Evolutionary conservation across 2,113 vertebrate genomes (phyloP), one percentile per base, ranked within the genome.

Genomic region (Hymenochirus boettgeri): DNA sequence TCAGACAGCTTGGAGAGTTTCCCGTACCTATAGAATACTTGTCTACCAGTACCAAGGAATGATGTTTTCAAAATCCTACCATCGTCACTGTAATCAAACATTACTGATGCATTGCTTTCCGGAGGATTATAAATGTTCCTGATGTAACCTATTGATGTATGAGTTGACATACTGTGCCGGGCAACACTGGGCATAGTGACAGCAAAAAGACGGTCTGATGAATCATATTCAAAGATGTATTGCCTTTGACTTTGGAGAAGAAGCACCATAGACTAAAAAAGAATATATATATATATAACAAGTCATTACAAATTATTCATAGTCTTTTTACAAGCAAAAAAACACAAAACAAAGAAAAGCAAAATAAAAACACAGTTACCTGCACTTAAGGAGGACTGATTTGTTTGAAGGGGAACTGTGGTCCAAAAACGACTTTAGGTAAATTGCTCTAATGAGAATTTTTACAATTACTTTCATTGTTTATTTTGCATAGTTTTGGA

Each of bases 131-230:
- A 98, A 61, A 90, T 97, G 70, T 99, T 99, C 62, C 96, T 88
- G 61, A 98, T 94, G 82, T 98, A 99, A 77, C 95, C 96, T 0
- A 99, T 71, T 2, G 96, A 99, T 54, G 93, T 93, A 66, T 98
- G 95, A 1, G 96, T 98, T 78, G 90, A 91, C 95, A 99, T 92
- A 77, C 93, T 98, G 81, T 99, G 96, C 60, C 96, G 91, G 27
- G 96, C 96, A 0, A 98, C 95, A 0, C 95, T 99, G 31, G 96
- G 96, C 96, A 99, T 98, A 72, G 94, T 98, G 72, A 99, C 94
- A 0, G 94, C 93, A 0, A 92, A 93, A 62, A 99, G 93, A 2
- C 87, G 92, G 42, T 93, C 91, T 0, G 92, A 94, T 19, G 90
- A 71, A 52, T 99, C 96, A 8, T 94, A 99, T 80, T 99, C 96